A percentile compares a stretch with the other conserved stretches of the same genome.
These are phyloP conservation scores for Aleiodes sp. DNA, from an alignment of 1,140 invertebrate genomes.

Conservation along the genomic window DNA sequence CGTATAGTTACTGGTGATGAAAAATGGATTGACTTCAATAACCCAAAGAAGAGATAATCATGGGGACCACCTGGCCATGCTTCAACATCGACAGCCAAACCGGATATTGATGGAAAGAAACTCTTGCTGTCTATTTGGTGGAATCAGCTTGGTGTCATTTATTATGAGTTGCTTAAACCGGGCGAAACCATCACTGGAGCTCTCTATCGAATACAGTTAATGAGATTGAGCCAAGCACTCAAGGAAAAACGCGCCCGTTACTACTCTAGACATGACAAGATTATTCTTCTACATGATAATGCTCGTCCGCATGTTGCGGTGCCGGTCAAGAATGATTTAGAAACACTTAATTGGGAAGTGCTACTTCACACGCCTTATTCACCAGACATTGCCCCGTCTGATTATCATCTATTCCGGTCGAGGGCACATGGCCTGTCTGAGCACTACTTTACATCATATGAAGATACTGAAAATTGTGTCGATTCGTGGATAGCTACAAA, in stretches of 20 bases:
- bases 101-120: constrained; percentile 21
- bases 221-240: constrained; percentile 18
- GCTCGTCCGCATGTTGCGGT: background rate
- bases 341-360: background rate
- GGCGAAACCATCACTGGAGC: background rate
- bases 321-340: background rate
- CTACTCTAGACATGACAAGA: background rate
- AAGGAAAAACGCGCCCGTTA: background rate
- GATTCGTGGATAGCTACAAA: background rate
- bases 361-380: background rate
- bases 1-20: constrained; percentile 41
- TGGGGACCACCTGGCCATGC: constrained; percentile 19
- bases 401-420: background rate
- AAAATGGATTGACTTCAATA: constrained; percentile 43
- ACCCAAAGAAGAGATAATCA: constrained; percentile 39
- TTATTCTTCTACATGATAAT: constrained; percentile 26
- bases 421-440: background rate
- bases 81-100: background rate
- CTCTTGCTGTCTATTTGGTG: constrained; percentile 40
- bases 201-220: constrained; percentile 26
- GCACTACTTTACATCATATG: constrained; percentile 1
- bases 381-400: background rate
- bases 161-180: constrained; percentile 41
- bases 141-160: constrained; percentile 37
- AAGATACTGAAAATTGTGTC: constrained; percentile 7